Evolutionary conservation across 2,797 vertebrate genomes (phyloP), one percentile per base, ranked within the genome.

Genomic region (Babyrousa celebensis): DNA sequence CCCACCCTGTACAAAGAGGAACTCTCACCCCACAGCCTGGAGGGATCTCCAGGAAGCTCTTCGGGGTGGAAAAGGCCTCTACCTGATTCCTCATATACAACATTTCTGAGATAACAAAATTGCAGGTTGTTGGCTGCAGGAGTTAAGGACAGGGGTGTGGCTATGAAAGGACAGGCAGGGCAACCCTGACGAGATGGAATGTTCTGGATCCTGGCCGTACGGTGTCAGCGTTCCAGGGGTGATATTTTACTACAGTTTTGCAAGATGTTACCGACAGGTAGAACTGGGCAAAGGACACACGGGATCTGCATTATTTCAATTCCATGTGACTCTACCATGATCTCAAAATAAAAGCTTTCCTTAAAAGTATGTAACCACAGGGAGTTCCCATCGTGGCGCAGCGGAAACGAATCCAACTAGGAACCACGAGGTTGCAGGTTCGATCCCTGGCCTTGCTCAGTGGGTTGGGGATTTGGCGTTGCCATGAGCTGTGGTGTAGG

Each of bases 301-400:
- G 63, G 40, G n/a, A 48, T 18, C 62, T 71, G 25, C 16, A 54
- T 54, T 40, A 54, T 67, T 88, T 74, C 58, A 27, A 72, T 62
- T 78, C 25, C 58, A 3, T 32, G 40, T 71, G 32, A 85, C n/a
- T 70, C 63, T 54, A 70, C 79, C 25, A 25, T 43, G 87, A 23
- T 32, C 87, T 62, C 63, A 40, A 86, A 63, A 83, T 74, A 67
- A 54, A 91, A 82, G 75, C 12, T 43, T 79, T 71, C 63, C 75
- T 54, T 77, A 80, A 68, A 85, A 91, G 12, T 54, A 60, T 74
- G 58, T 12, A 91, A 68, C 83, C 25, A 74, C 48, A 60, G 36
- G 36, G 36, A 36, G 36, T 36, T 36, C 36, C 36, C 36, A 36
- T 36, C 36, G 36, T 36, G 36, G 36, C 36, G 4, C 36, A 36